Base-by-base conservation (phyloP, 2,797 vertebrate species). In the Myripristis murdjan region DNA sequence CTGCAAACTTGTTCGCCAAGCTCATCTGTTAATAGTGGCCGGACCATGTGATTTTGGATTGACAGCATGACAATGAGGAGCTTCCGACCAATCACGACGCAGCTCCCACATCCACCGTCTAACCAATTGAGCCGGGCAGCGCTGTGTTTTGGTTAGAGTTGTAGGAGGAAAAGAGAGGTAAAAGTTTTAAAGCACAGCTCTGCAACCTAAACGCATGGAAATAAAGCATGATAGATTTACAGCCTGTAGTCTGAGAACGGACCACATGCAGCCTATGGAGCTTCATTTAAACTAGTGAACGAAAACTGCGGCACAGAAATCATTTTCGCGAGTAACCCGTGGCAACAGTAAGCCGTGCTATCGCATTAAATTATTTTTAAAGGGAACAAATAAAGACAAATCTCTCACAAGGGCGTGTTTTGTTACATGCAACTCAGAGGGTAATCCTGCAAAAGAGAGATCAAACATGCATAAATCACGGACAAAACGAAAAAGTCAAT, bases 31-130 rank as follows among this genome's bases (percentile, higher is more conserved):
- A 96, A 95, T 93, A 96, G 94, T 86, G 68, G 75, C 86, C 67
- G 64, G 64, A 88, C 87, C 94, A 94, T 93, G 95, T 95, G 94
- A 95, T 91, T 31, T 82, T 56, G 92, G 96, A 97, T 94, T 97
- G 97, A 97, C 96, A 95, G 95, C 86, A 73, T 95, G 87, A 95
- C 95, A 95, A 96, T 95, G 95, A 94, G 91, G 59, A 48, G 77
- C 70, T 39, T 73, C 70, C 66, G 91, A 86, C 97, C 97, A 99
- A 99, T 98, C 96, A 94, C 87, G 26, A 93, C 83, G 69, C 76
- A 79, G 87, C 87, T 90, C 89, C 77, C 75, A 24, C 16, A 66
- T 64, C 64, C 61, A 22, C 65, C 80, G 46, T 57, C 77, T 3
- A 83, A 73, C 83, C 85, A 87, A 89, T 83, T 48, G 64, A 79